phyloP scores from a whole-genome alignment of 2,888 invertebrate genomes.

The Cataglyphis rosenhaueri region DNA sequence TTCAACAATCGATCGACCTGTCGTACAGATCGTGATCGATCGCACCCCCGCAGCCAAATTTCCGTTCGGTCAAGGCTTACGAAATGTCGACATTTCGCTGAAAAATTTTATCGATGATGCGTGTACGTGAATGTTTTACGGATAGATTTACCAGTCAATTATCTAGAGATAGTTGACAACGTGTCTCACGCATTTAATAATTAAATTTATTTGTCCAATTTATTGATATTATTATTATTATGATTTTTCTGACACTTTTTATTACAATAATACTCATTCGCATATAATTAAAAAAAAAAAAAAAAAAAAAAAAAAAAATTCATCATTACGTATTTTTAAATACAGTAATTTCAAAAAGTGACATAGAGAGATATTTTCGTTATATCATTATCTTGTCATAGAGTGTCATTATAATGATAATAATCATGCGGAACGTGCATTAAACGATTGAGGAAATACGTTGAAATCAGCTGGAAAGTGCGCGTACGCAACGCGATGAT shows the following conservation, averaged over 20 bases:
- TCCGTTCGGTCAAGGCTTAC: constrained; percentile 8
- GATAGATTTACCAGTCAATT: neutral
- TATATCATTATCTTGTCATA: constrained; percentile 4
- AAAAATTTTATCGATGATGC: constrained; percentile 5
- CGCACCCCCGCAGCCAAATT: constrained; percentile 29
- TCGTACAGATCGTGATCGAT: constrained; percentile 32
- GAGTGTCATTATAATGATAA: constrained; percentile 28
- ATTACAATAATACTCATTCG: neutral
- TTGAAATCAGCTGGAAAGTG: constrained; percentile 37
- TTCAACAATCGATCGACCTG: constrained; percentile 40
- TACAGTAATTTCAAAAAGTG: neutral
- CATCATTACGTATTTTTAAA: neutral
- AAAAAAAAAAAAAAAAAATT: neutral
- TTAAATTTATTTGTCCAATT: neutral
- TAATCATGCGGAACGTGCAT: constrained; percentile 9
- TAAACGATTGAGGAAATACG: constrained; percentile 46
- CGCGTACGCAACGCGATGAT: constrained; percentile 36
- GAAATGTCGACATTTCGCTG: neutral
- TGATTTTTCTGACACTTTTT: neutral
- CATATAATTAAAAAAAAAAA: neutral
- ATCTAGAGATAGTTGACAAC: neutral
- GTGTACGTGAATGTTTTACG: neutral
- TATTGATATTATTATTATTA: neutral
- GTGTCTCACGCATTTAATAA: neutral
- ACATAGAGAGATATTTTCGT: neutral